Base-by-base conservation (phyloP, 2,797 vertebrate genomes). In the Leuciscus waleckii region DNA sequence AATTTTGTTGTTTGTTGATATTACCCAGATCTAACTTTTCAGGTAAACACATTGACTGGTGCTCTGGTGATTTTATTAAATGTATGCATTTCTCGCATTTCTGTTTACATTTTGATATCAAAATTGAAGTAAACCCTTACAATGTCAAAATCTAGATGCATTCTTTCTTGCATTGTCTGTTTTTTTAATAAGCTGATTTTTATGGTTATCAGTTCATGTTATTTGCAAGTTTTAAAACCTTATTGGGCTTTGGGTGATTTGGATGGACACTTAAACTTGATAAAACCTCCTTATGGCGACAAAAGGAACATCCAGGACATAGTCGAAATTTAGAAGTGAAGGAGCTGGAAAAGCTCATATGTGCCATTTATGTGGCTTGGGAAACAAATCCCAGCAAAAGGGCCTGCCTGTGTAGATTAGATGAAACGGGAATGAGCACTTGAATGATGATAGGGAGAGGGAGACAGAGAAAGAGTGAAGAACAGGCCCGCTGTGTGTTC, bases 401-500 rank as follows among this genome's bases (percentile, higher is more conserved):
- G 2, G 68, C 23, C 23, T 67, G 43, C 13, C 23, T 83, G 67
- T 79, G 26, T 49, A 54, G 75, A 85, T 70, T 54, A 70, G 65
- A 79, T n/a, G 41, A 58, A 79, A 79, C n/a, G 10, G 37, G 51
- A 46, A 79, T 61, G 41, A 85, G 76, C 41, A 70, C 67, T 79
- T 79, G 67, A 79, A 32, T 79, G 29, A 71, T 69, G 51, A 85
- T 68, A 79, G 37, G 49, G n/a, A 56, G 32, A 56, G 46, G 19
- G 61, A 68, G 49, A 54, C 5, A 41, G n/a, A 56, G 49, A 69
- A 69, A 56, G 26, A 58, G 76, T 46, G 19, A 29, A 69, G 83
- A 79, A 70, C 26, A 61, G 83, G 51, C 35, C 75, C 35, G 4
- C n/a, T 79, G 65, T 79, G 74, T 84, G 51, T 84, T 78, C 75